A percentile compares a stretch with the other conserved stretches of the same genome.
phyloP scores from a whole-genome alignment of 2,797 vertebrate genomes.

The Pterois miles region DNA sequence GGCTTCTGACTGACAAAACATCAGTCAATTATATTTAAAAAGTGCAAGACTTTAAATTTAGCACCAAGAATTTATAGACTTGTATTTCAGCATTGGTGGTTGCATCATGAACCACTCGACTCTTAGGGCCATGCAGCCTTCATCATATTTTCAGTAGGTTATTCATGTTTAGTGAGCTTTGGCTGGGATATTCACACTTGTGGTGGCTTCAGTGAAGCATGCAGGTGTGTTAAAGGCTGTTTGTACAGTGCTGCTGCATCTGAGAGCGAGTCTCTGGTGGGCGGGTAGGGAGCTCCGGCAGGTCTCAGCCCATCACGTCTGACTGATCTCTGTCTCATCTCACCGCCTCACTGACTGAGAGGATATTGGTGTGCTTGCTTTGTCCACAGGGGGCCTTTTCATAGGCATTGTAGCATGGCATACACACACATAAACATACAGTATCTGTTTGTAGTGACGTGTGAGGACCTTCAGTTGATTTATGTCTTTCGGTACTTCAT shows the following conservation, averaged over 20 bases:
- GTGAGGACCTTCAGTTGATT: background rate
- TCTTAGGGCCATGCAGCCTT: slow-evolving; percentile 22
- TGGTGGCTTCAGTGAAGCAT: slow-evolving; percentile 68
- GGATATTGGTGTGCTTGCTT: slow-evolving; percentile 24
- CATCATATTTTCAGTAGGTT: slow-evolving; percentile 64
- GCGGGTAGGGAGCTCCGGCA: slow-evolving; percentile 38
- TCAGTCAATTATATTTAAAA: background rate
- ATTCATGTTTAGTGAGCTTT: slow-evolving; percentile 56
- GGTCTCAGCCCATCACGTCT: slow-evolving; percentile 52
- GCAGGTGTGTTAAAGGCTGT: slow-evolving; percentile 73
- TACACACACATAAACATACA: background rate
- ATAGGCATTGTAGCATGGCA: slow-evolving; percentile 4
- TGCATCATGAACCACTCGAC: slow-evolving; percentile 18
- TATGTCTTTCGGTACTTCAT: background rate
- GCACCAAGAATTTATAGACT: background rate
- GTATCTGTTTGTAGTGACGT: background rate
- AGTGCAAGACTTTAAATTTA: background rate
- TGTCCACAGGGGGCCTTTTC: slow-evolving; percentile 29
- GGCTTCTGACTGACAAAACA: background rate
- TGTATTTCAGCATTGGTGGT: background rate
- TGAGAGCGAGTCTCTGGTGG: slow-evolving; percentile 44
- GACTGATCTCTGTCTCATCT: slow-evolving; percentile 54
- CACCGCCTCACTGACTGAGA: slow-evolving; percentile 38
- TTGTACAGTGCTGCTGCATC: slow-evolving; percentile 48
- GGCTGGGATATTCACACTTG: slow-evolving; percentile 71